Percentiles rank a stretch among this genome's conserved stretches.
Conservation (phyloP, 2,113 vertebrate genomes). For the Strix aluco region DNA sequence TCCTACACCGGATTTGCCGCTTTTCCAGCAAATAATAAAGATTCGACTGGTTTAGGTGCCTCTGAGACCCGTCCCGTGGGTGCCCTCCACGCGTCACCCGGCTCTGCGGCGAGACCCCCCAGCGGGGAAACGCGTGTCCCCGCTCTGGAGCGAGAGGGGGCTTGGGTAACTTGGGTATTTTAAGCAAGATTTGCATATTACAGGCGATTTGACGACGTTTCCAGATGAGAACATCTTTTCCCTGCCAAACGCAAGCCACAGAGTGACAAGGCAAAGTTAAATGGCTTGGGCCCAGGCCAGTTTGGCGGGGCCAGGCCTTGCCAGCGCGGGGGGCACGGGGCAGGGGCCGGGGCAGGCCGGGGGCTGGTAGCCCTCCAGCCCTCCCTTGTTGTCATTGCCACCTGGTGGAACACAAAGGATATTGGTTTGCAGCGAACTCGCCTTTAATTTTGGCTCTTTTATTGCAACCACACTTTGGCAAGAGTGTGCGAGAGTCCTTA, state of each 20-base stretch:
- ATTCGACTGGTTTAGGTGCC: not conserved
- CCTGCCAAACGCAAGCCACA: not conserved
- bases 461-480: conserved; percentile 18
- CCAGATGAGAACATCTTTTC: not conserved
- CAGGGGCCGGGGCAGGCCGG: too few species aligned
- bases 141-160: not conserved
- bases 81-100: not conserved
- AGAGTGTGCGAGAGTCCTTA: not conserved
- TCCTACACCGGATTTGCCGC: not conserved
- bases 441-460: conserved; percentile 28
- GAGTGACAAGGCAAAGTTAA: not conserved
- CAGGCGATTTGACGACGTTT: not conserved
- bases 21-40: not conserved
- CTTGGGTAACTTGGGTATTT: not conserved
- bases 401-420: conserved; percentile 66
- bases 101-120: not conserved
- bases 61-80: not conserved
- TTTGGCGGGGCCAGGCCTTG: not conserved
- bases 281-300: not conserved
- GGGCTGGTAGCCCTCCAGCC: not conserved
- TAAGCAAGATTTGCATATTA: not conserved
- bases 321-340: not conserved
- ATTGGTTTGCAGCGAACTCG: conserved; percentile 22
- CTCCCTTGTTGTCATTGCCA: conserved; percentile 60
- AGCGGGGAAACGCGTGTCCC: not conserved